These are phyloP conservation scores for Tachina fera DNA, from an alignment of 2,888 invertebrate genomes.

Conservation along the genomic window DNA sequence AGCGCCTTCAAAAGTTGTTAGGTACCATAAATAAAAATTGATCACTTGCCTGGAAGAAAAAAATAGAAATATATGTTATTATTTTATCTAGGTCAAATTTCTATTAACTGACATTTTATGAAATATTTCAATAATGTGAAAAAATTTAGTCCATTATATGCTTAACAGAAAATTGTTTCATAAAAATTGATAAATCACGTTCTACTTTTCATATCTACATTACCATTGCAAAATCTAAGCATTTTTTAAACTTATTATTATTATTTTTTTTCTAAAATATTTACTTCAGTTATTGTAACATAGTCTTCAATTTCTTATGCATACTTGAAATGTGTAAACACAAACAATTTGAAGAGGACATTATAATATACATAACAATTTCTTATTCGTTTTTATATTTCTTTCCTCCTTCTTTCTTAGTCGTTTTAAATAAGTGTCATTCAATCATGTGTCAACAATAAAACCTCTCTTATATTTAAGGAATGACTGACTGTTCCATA, in stretches of 20 bases:
- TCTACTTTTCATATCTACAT: conserved; percentile 15
- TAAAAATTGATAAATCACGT: conserved; percentile 19
- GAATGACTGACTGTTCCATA: conserved; percentile 6
- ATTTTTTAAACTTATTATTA: not conserved
- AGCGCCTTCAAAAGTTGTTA: no score
- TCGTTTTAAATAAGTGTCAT: conserved; percentile 51
- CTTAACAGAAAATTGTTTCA: not conserved
- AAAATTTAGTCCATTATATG: not conserved
- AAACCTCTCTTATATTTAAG: conserved; percentile 34
- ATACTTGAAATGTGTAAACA: not conserved
- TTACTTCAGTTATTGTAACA: not conserved
- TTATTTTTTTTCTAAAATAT: not conserved
- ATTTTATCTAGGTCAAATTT: not conserved
- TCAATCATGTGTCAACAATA: conserved; percentile 65
- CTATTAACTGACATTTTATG: not conserved
- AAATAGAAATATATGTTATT: no score
- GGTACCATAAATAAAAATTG: no score
- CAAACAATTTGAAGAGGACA: not conserved
- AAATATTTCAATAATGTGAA: not conserved
- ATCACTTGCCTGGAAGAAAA: no score
- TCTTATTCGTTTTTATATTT: not conserved
- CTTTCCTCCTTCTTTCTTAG: not conserved
- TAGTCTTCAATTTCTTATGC: not conserved
- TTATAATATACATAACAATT: not conserved
- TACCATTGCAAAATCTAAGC: not conserved